A percentile compares a stretch with the other conserved stretches of the same genome.
These are phyloP conservation scores for Epizoanthus illoricatus DNA, from an alignment of 92 coral and sea anemone species.

Conservation along the genomic window DNA sequence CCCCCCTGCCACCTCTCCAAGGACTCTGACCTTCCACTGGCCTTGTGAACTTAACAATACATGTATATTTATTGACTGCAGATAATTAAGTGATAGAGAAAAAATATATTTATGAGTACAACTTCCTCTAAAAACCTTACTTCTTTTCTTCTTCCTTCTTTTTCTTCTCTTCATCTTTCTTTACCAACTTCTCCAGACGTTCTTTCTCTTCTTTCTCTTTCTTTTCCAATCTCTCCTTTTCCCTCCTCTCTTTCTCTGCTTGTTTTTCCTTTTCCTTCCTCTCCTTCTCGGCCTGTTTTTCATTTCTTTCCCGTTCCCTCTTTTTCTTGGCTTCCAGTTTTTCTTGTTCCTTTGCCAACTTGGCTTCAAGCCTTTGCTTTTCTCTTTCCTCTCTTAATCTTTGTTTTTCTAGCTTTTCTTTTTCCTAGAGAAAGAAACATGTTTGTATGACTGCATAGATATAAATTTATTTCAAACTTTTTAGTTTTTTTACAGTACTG, in stretches of 20 bases:
- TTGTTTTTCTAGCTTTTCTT: constrained; percentile 54
- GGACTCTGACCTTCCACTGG: no score
- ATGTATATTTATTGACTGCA: no score
- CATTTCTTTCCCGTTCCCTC: constrained; percentile 80
- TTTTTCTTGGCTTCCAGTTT: constrained; percentile 79
- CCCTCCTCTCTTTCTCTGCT: constrained; percentile 78
- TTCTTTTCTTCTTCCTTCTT: constrained; percentile 74
- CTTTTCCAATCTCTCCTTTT: constrained; percentile 73
- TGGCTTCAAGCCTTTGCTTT: constrained; percentile 66
- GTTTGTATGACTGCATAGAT: not conserved
- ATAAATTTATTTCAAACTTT: no score
- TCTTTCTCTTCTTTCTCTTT: constrained; percentile 80
- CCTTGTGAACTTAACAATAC: no score
- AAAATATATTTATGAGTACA: not conserved
- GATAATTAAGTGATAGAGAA: no score
- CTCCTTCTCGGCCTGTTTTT: constrained; percentile 75
- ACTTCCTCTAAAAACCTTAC: constrained; percentile 54
- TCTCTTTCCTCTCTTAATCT: constrained; percentile 66
- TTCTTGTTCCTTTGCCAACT: constrained; percentile 76
- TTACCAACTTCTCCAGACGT: constrained; percentile 68
- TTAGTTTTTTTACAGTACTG: no score
- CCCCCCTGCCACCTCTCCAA: no score
- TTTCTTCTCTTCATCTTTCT: constrained; percentile 74
- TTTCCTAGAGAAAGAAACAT: constrained; percentile 26
- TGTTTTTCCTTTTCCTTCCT: constrained; percentile 77